Conservation (phyloP, 2,888 invertebrate genomes). For the Thecophora atra region DNA sequence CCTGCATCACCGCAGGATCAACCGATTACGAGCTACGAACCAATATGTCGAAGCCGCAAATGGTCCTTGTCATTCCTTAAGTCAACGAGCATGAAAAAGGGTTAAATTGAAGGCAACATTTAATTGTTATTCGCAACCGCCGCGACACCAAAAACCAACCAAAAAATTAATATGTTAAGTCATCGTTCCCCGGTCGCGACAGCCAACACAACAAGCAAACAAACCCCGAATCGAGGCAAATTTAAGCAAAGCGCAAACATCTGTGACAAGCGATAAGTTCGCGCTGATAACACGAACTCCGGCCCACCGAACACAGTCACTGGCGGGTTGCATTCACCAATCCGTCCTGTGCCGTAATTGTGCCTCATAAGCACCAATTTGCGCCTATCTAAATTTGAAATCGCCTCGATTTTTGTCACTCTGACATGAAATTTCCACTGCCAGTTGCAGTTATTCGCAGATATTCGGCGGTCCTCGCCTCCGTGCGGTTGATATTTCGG, state of each 20-base stretch:
- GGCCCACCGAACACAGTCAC: too few species aligned
- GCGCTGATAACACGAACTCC: slow-evolving; percentile 51
- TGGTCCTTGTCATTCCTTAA: slow-evolving; percentile 24
- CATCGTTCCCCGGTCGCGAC: not conserved
- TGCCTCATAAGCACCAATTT: slow-evolving; percentile 56
- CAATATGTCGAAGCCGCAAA: slow-evolving; percentile 25
- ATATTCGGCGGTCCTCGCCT: not conserved
- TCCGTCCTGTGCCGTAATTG: slow-evolving; percentile 26
- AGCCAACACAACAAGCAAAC: not conserved
- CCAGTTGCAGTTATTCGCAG: slow-evolving; percentile 3
- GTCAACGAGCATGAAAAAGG: slow-evolving; percentile 26
- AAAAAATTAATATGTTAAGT: slow-evolving; percentile 24
- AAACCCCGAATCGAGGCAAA: slow-evolving; percentile 28
- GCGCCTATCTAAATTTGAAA: slow-evolving; percentile 61
- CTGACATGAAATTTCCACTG: slow-evolving; percentile 24
- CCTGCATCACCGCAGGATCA: slow-evolving; percentile 6
- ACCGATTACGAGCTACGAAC: not conserved
- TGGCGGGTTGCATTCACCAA: not conserved
- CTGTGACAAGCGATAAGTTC: slow-evolving; percentile 61
- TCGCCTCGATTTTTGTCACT: slow-evolving; percentile 44
- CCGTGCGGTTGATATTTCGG: slow-evolving; percentile 45
- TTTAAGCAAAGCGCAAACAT: slow-evolving; percentile 52
- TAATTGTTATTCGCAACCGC: slow-evolving; percentile 32
- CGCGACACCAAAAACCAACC: slow-evolving; percentile 2
- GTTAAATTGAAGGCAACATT: slow-evolving; percentile 28